phyloP scores from a whole-genome alignment of 1,140 invertebrate genomes.

The Drosophila santomea region DNA sequence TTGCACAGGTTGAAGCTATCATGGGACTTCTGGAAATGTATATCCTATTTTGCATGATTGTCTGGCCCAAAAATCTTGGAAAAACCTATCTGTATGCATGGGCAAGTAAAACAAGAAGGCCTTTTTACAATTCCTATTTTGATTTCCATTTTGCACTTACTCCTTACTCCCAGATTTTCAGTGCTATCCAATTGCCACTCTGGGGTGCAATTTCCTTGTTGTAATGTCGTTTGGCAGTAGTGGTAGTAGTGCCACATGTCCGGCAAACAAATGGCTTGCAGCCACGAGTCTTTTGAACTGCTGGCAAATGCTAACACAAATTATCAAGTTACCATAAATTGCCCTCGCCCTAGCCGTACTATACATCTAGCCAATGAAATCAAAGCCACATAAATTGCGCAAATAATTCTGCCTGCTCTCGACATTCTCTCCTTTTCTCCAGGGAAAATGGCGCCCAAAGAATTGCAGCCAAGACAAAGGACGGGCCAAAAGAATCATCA shows the following conservation, averaged over 20 bases:
- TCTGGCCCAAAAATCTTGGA: neutral
- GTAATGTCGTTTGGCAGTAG: conserved; percentile 16
- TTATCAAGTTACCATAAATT: conserved; percentile 76
- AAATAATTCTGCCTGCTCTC: conserved; percentile 63
- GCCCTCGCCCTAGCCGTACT: conserved; percentile 29
- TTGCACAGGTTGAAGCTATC: neutral
- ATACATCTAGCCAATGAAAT: conserved; percentile 70
- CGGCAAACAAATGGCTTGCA: conserved; percentile 39
- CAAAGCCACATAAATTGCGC: conserved; percentile 78
- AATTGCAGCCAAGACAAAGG: conserved; percentile 54
- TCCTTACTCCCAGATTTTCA: neutral
- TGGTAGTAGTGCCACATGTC: conserved; percentile 14
- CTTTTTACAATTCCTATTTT: neutral
- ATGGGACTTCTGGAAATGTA: neutral
- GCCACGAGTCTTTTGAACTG: conserved; percentile 4
- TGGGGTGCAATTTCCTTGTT: conserved; percentile 26
- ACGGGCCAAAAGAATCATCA: conserved; percentile 73
- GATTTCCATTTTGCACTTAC: conserved; percentile 1
- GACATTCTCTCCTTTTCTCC: conserved; percentile 1
- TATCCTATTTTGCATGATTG: neutral
- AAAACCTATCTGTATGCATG: neutral
- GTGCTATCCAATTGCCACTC: neutral
- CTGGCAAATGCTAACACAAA: conserved; percentile 48
- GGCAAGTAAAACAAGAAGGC: neutral
- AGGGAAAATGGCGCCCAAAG: conserved; percentile 31